Evolutionary conservation across 2,888 invertebrate genomes (phyloP).

Genomic region (Agrotis exclamationis): DNA sequence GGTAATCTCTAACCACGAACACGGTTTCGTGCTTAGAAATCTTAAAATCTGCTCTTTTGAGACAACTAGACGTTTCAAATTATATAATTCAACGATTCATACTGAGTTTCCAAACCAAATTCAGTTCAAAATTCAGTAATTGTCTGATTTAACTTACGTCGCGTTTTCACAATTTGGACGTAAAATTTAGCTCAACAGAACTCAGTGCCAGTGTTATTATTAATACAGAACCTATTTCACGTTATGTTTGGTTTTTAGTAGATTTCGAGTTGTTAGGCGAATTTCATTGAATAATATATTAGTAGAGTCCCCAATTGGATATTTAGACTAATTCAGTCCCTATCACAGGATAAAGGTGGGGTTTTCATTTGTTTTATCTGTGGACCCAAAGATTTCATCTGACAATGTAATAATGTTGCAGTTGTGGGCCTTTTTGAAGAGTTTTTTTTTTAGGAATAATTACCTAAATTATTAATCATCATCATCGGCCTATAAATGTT

Average conservation of each 20-base stretch:
- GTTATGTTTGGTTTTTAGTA: constrained; percentile 9
- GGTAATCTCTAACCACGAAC: no score
- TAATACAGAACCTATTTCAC: constrained; percentile 2
- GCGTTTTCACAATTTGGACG: neutral
- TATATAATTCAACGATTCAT: neutral
- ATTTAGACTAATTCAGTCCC: neutral
- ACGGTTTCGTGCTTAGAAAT: no score
- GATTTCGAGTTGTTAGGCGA: constrained; percentile 1
- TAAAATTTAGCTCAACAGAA: constrained; percentile 17
- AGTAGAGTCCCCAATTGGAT: constrained; percentile 8
- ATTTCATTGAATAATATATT: constrained; percentile 13
- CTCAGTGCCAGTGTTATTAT: constrained; percentile 2
- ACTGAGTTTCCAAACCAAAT: neutral
- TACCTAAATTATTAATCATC: no score
- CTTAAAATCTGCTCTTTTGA: neutral
- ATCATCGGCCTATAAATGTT: no score
- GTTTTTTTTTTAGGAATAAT: neutral
- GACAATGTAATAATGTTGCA: neutral
- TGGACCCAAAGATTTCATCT: neutral
- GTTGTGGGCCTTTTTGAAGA: neutral
- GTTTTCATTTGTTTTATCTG: constrained; percentile 18
- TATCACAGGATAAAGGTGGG: neutral
- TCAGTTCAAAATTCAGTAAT: neutral
- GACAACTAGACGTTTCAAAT: neutral
- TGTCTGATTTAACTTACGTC: neutral